Evolutionary conservation across 2,888 invertebrate species (phyloP).

Genomic region (Galeopsomyia nigrocyanea): DNA sequence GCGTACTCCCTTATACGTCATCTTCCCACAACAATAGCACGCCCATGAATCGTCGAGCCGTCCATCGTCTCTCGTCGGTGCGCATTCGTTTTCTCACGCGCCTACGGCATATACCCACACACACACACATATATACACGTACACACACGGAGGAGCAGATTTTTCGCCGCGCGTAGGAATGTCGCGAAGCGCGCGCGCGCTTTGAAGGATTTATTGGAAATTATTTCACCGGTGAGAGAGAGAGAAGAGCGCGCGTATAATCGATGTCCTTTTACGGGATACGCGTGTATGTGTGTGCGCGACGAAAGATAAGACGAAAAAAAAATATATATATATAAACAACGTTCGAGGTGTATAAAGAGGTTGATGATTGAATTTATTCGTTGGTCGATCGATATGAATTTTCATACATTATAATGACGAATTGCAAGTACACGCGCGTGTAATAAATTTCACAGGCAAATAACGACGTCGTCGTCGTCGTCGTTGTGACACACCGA

Average conservation of each 20-base stretch:
- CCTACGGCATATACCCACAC: neutral
- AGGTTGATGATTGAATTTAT: conserved; percentile 22
- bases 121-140: neutral
- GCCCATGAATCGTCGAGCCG: no score
- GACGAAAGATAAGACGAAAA: no score
- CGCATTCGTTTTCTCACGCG: conserved; percentile 35
- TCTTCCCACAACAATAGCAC: no score
- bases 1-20: no score
- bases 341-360: no score
- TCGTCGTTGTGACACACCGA: no score
- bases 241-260: conserved; percentile 22
- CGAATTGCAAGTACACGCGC: no score
- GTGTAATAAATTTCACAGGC: no score
- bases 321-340: no score
- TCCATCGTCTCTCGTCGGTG: neutral
- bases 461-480: no score
- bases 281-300: neutral
- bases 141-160: neutral
- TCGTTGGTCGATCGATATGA: no score
- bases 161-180: conserved; percentile 22
- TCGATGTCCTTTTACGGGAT: conserved; percentile 39
- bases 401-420: no score
- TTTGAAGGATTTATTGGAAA: conserved; percentile 45
- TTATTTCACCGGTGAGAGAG: conserved; percentile 25
- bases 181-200: conserved; percentile 2